phyloP scores from a whole-genome alignment of 2,113 vertebrate species.

The Varanus komodoensis region DNA sequence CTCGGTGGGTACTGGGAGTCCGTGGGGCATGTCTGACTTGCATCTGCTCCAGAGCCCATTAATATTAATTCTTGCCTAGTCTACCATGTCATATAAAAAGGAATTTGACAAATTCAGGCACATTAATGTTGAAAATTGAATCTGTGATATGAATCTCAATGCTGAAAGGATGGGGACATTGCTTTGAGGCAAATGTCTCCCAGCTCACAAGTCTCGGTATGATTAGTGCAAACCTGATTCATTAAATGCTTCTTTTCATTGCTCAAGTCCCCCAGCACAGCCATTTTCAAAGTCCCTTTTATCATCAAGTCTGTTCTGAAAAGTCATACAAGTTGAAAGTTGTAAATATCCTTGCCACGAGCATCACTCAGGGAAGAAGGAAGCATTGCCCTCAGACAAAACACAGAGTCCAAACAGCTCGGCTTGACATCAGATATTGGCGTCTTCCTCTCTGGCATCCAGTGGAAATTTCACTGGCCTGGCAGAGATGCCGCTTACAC shows the following conservation, averaged over 20 bases:
- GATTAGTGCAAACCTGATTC: neutral
- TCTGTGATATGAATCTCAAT: conserved; percentile 27
- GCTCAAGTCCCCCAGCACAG: neutral
- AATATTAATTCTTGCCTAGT: conserved; percentile 24
- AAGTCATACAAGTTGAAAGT: neutral
- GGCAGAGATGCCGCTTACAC: neutral
- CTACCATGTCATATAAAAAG: conserved; percentile 21
- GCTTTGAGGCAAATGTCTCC: conserved; percentile 5
- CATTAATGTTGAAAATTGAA: conserved; percentile 33
- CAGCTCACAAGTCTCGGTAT: neutral
- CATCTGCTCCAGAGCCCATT: conserved; percentile 6
- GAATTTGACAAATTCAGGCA: conserved; percentile 35
- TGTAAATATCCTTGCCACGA: neutral
- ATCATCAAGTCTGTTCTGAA: neutral
- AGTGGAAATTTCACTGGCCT: neutral
- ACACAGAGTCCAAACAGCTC: too few relatives aligned
- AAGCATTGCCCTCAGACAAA: neutral
- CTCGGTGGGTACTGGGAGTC: neutral
- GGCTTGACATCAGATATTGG: neutral
- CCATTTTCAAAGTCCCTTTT: neutral
- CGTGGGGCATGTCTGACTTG: neutral
- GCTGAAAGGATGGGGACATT: neutral
- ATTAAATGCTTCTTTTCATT: neutral
- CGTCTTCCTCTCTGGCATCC: neutral
- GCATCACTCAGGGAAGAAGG: neutral